phyloP scores from a whole-genome alignment of 2,113 vertebrate species.

The Nannospalax galili region DNA sequence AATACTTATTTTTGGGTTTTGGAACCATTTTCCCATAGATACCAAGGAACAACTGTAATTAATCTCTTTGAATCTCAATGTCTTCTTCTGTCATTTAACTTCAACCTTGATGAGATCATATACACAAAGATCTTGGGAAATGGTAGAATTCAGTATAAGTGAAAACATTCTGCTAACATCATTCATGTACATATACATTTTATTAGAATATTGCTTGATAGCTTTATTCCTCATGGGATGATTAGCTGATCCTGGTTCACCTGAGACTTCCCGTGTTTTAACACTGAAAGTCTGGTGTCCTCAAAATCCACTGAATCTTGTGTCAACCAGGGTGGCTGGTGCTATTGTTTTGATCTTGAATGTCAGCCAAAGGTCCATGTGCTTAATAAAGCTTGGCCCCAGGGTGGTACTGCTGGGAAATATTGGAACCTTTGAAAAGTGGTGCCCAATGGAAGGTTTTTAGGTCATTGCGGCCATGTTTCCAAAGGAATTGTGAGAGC shows the following conservation, averaged over 20 bases:
- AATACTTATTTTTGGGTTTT: neutral
- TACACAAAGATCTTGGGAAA: neutral
- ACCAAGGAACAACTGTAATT: neutral
- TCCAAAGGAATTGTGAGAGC: neutral
- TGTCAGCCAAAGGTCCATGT: neutral
- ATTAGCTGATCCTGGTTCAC: neutral
- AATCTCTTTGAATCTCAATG: constrained; percentile 16
- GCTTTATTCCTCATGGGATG: neutral
- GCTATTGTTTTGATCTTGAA: neutral
- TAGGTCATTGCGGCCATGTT: neutral
- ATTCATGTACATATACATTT: neutral
- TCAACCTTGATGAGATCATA: neutral
- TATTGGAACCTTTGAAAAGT: neutral
- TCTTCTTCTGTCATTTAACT: neutral
- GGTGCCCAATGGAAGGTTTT: neutral
- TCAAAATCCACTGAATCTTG: neutral
- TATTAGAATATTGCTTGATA: neutral
- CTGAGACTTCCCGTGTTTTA: neutral
- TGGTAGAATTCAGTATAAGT: neutral
- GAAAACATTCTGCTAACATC: neutral
- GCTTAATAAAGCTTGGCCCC: neutral
- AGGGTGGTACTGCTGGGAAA: neutral
- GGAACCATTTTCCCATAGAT: neutral
- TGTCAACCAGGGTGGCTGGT: neutral
- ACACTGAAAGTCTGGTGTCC: neutral